Base-by-base conservation (phyloP, 1,140 invertebrate species). In the Tetragnatha versicolor region DNA sequence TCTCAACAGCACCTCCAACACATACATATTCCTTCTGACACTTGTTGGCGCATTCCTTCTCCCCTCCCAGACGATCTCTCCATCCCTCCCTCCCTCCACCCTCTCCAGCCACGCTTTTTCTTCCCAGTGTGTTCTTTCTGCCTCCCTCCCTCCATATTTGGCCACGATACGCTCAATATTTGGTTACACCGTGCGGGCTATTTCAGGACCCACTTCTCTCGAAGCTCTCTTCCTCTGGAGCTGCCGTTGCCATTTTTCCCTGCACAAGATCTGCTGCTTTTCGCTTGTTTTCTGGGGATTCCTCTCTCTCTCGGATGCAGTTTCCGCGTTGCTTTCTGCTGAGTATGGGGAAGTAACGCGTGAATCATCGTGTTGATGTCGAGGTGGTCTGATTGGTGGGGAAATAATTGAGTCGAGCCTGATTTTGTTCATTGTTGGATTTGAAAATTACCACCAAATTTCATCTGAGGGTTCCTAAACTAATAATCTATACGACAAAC, bases 121-220 rank as follows among this genome's bases (percentile, higher is more conserved):
- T n/a, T n/a, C n/a, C n/a, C n/a, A n/a, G n/a, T n/a, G n/a, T n/a
- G n/a, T n/a, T n/a, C 3, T 53, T 75, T 63, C 37, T 29, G 58
- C 55, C 25, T 33, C 42, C 22, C 22, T 51, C 72, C 27, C 42
- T 75, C 72, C 72, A 75, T 75, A 75, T 75, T 75, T 60, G 72
- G 72, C 72, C 27, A 29, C 72, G 45, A 14, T 45, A 7, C 14
- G 25, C 58, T 27, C 51, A 63, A 75, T 75, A 75, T 75, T 75
- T 63, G 58, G 72, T 75, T 75, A 61, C 72, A 75, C 25, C 27
- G 22, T n/a, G 33, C 25, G 14, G 29, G 42, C n/a, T 63, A 75
- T 63, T 75, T 75, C 33, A 20, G 49, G 33, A 14, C 53, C 33
- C 53, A 33, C 53, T 60, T 68, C 65, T 17, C 2, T 10, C 31